Evolutionary conservation across 30 jellyfish, hydroid and myxozoan genomes (phyloP).

Genomic region (Turritopsis dohrnii): DNA sequence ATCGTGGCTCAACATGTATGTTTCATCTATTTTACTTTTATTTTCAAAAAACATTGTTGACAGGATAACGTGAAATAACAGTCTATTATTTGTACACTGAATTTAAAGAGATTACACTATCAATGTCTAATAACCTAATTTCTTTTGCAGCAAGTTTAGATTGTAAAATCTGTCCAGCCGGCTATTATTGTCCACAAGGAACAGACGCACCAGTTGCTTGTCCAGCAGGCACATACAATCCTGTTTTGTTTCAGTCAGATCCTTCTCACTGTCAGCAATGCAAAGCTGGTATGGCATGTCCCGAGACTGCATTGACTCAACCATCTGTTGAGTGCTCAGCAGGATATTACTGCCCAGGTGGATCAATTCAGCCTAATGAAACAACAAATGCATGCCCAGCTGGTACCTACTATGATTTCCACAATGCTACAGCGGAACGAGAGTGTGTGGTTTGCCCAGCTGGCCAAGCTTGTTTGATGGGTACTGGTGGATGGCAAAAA

Average conservation of each 20-base stretch:
- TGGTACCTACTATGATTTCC: constrained; percentile 89
- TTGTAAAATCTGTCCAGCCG: constrained; percentile 86
- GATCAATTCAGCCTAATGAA: constrained; percentile 71
- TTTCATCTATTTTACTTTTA: background rate
- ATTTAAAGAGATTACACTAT: background rate
- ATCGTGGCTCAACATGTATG: constrained; percentile 81
- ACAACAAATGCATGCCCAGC: constrained; percentile 91
- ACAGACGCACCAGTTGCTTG: constrained; percentile 75
- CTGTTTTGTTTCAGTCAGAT: constrained; percentile 55
- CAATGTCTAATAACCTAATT: background rate
- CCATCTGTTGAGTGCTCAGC: constrained; percentile 87
- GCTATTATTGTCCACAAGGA: constrained; percentile 75
- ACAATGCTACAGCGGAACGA: constrained; percentile 68
- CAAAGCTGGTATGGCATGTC: constrained; percentile 98
- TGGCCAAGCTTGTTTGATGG: constrained; percentile 94
- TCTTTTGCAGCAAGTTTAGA: constrained; percentile 53
- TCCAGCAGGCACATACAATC: constrained; percentile 87
- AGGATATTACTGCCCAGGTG: constrained; percentile 98
- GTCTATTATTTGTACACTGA: too few relatives aligned
- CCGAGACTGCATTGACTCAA: constrained; percentile 64
- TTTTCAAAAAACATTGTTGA: too few relatives aligned
- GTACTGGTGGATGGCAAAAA: constrained; percentile 95
- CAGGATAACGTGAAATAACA: too few relatives aligned
- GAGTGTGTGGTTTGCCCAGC: constrained; percentile 85
- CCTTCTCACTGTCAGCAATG: constrained; percentile 70